Base-by-base conservation (phyloP, 1,140 invertebrate genomes). In the Drosophila serrata region DNA sequence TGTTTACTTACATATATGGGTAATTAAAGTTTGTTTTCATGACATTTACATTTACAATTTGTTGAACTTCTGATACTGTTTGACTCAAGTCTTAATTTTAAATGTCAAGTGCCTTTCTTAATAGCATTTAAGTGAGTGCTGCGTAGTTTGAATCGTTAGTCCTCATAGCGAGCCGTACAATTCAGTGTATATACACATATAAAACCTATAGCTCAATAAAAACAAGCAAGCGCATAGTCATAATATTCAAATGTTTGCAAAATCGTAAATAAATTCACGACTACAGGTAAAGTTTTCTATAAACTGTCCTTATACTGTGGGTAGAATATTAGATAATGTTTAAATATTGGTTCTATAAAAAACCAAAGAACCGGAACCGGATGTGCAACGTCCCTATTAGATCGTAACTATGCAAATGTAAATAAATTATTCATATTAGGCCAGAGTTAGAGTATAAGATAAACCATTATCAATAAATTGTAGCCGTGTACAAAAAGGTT, bases 91-190 rank as follows among this genome's bases (percentile, higher is more conserved):
- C 70, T 56, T 82, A 43, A 61, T 86, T 86, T 85, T 17, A 73
- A 81, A 80, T 82, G 77, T 81, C 68, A 88, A 88, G 84, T 88
- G 84, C 84, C 84, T 88, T 88, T 78, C 84, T 81, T 61, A 81
- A 73, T 88, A 88, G 80, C 46, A 75, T 72, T 64, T 88, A 88
- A 88, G 77, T 55, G 29, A 56, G 31, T 67, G 57, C 29, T 45
- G 62, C 62, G 29, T 73, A 60, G 29, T 59, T 57, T 19, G 24
- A 49, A 31, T 51, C 22, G 45, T 12, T 12, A 61, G 22, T 24
- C 33, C n/a, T 19, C 31, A 11, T n/a, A 15, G 15, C 11, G 22
- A 19, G 37, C 9, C 39, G 35, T 43, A 29, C 12, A 15, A 31
- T 39, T 42, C 22, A 42, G 35, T 72, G 62, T 49, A 65, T 24